Percentiles rank a stretch among this genome's conserved stretches.
phyloP scores from a whole-genome alignment of 2,797 vertebrate genomes.

The Megalops cyprinoides region DNA sequence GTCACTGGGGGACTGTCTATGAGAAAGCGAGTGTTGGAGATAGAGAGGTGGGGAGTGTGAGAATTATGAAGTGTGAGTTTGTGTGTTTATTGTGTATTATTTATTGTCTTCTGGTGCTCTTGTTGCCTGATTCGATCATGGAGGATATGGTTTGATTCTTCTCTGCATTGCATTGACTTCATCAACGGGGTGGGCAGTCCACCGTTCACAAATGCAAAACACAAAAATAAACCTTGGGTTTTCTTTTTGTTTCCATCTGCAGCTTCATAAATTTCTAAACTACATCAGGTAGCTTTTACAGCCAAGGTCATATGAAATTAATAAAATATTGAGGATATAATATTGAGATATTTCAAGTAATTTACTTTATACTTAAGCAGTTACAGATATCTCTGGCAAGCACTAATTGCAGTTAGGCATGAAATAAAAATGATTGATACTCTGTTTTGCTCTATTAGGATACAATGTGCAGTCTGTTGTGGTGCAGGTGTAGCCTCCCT shows the following conservation, averaged over 20 bases:
- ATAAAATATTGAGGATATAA: too few species aligned
- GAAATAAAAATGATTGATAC: not conserved
- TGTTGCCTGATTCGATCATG: not conserved
- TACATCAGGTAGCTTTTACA: too few species aligned
- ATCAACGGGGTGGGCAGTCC: not conserved
- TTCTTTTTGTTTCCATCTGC: not conserved
- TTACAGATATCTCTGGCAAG: not conserved
- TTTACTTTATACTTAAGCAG: too few species aligned
- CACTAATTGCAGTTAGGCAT: not conserved
- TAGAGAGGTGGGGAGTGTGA: too few species aligned
- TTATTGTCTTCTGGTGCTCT: too few species aligned
- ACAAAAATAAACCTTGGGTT: not conserved
- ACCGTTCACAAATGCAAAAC: not conserved
- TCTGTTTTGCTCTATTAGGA: not conserved
- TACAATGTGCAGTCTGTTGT: not conserved
- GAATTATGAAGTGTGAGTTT: not conserved
- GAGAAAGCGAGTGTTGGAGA: too few species aligned
- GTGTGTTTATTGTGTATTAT: too few species aligned
- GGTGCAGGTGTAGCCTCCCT: not conserved
- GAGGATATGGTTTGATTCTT: not conserved
- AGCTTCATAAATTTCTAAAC: too few species aligned
- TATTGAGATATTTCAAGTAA: too few species aligned
- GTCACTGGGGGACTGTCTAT: too few species aligned
- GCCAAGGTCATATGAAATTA: too few species aligned
- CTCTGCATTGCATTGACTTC: not conserved